Evolutionary conservation across 2,113 vertebrate species (phyloP), one percentile per base, ranked within the genome.

Genomic region (Talpa occidentalis): DNA sequence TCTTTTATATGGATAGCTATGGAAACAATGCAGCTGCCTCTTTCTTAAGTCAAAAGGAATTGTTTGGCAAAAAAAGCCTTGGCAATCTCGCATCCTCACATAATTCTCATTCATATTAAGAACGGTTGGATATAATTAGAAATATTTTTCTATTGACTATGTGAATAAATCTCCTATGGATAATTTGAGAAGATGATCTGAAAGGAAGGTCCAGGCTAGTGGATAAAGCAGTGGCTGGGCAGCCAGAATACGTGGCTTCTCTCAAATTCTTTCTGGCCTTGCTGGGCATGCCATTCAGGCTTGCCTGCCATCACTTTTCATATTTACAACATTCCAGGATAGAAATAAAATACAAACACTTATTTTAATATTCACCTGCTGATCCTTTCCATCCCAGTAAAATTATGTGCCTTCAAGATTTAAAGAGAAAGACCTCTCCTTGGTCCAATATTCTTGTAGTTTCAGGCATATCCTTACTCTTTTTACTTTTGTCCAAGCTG

Each of bases 51-150:
- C 98, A 98, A 98, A 97, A 98, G 97, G 97, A 94, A 98, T 98
- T 97, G 98, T 98, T 96, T 98, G 98, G 98, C 32, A 98, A 98
- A 98, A 98, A 97, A 97, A 97, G 97, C 97, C 98, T 96, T 98
- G 98, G 98, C 98, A 98, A 96, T 97, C 96, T 92, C 91, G 96
- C 91, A 88, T 95, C 97, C 97, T 94, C 54, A 35, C 98, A 98
- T 98, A 98, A 98, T 98, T 98, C 97, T 97, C 98, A 98, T 98
- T 97, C 95, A 97, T 96, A 84, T 97, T 97, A 98, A 98, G 98
- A 98, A 98, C 98, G 97, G 94, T 95, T 95, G 98, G 98, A 98
- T 99, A 99, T 99, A 98, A 98, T 98, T 99, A 99, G 98, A 99
- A 98, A 97, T 98, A 98, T 98, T 98, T 98, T 98, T 98, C 98